These are phyloP conservation scores for Pyxicephalus adspersus DNA, from an alignment of 2,113 vertebrate genomes.

Conservation along the genomic window DNA sequence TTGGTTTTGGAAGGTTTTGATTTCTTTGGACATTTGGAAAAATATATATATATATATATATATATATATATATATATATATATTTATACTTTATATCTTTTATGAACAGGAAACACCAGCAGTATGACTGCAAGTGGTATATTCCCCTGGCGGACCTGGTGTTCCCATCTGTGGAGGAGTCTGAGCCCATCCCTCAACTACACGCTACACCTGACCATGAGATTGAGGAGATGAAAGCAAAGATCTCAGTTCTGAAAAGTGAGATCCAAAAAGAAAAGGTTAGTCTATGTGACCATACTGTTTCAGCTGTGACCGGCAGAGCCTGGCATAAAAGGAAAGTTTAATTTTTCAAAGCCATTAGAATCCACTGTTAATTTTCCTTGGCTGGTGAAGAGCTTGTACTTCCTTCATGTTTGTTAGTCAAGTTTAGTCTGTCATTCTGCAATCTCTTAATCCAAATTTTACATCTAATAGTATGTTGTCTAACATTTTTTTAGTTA, in stretches of 20 bases:
- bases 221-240: conserved; percentile 97
- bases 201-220: conserved; percentile 93
- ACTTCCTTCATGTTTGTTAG: no score
- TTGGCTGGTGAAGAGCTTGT: no score
- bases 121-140: conserved; percentile 99
- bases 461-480: no score
- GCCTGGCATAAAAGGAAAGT: no score
- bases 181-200: conserved; percentile 86
- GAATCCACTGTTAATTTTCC: no score
- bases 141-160: conserved; percentile 92
- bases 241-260: conserved; percentile 93
- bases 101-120: conserved; percentile 85
- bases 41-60: not conserved
- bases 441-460: no score
- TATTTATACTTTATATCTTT: not conserved
- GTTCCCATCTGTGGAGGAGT: conserved; percentile 90
- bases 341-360: no score
- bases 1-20: no score
- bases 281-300: conserved; percentile 32
- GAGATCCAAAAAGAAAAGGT: conserved; percentile 98
- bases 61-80: not conserved
- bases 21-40: no score
- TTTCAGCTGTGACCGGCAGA: no score
- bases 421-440: no score
- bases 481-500: no score